Base-by-base conservation (phyloP, 1,140 invertebrate species). In the Phocides pigmalion region DNA sequence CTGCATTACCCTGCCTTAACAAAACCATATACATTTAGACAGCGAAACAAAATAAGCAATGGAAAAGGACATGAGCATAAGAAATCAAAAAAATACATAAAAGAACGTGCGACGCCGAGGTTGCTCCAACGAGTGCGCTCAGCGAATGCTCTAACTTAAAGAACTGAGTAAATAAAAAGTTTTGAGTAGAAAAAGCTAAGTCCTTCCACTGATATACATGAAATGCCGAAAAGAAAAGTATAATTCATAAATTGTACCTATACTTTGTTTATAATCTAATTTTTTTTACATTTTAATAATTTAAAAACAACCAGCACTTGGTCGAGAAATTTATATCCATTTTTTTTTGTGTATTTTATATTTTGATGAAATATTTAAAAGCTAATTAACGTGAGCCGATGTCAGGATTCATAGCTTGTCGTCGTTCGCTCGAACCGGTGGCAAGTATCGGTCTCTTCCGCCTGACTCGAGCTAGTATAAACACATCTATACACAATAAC, bases 261-360 rank as follows among this genome's bases (percentile, higher is more conserved):
- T 89, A 89, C 79, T 89, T 90, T 85, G 82, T 89, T 87, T 91
- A 91, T 89, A 91, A 78, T 81, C 89, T 89, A 89, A 84, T 84
- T 91, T 91, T 90, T 91, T 91, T 91, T 89, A 89, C 85, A 89
- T 89, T 91, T 91, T 91, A 89, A 91, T 89, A 89, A 91, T 89
- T 91, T 91, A 89, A 91, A 88, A 89, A 89, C 87, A 89, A 91
- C 87, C 89, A 91, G 82, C 84, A 87, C 80, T 91, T 87, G 89
- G 89, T 91, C 87, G 87, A 87, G 79, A 89, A 87, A 88, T 91
- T 90, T 90, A 89, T 89, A 87, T 89, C 82, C 82, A 83, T 90
- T 89, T 91, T 90, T 86, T 91, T 89, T 91, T 90, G 85, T 89
- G 82, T 90, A 89, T 90, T 89, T 90, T 90, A 89, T 91, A 87